These are phyloP conservation scores for Cactoblastis cactorum DNA, from an alignment of 2,888 invertebrate genomes.

Conservation along the genomic window DNA sequence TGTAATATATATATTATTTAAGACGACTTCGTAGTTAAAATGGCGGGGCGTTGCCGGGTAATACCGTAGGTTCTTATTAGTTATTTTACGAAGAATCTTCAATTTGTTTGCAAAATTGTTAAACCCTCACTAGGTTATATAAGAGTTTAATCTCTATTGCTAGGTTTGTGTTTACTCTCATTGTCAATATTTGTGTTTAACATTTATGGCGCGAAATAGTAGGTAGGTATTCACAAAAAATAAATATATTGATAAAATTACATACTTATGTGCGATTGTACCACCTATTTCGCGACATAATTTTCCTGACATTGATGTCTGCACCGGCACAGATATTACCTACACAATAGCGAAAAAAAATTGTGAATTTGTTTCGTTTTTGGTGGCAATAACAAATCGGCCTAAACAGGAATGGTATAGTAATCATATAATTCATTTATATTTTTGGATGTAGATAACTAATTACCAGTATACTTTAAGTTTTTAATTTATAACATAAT, in stretches of 20 bases:
- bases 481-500: too few species aligned
- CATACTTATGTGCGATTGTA: neutral
- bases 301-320: conserved; percentile 12
- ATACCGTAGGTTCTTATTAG: conserved; percentile 32
- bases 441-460: neutral
- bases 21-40: conserved; percentile 14
- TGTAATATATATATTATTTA: neutral
- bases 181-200: too few species aligned
- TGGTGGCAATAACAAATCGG: neutral
- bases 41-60: conserved; percentile 65
- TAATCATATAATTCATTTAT: neutral
- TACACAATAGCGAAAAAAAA: conserved; percentile 4
- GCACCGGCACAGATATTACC: neutral
- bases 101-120: conserved; percentile 53
- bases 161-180: too few species aligned
- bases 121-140: too few species aligned
- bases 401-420: too few species aligned
- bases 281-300: neutral
- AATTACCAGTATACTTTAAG: too few species aligned
- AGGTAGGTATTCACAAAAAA: conserved; percentile 9
- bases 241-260: conserved; percentile 9
- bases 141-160: too few species aligned
- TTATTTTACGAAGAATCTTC: conserved; percentile 38
- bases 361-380: neutral
- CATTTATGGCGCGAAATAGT: conserved; percentile 14